A percentile compares a stretch with the other conserved stretches of the same genome.
Conservation (phyloP, 2,888 invertebrate species). For the Penaeus monodon region DNA sequence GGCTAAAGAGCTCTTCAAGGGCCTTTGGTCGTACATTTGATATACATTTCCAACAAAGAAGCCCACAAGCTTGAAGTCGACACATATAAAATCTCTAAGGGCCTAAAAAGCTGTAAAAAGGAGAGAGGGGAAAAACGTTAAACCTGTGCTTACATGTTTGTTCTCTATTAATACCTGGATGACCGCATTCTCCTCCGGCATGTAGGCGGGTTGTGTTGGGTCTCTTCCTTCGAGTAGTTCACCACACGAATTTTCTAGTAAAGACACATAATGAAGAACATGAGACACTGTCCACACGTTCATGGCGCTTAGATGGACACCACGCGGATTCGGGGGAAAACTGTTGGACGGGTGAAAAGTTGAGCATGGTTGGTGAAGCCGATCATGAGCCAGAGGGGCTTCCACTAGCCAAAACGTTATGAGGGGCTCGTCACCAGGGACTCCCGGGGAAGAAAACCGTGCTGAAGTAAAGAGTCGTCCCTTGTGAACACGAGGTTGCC, state of each 20-base stretch:
- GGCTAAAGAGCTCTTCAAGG: neutral
- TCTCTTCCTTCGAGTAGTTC: conserved; percentile 83
- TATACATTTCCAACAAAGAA: neutral
- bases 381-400: conserved; percentile 96
- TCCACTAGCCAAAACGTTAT: conserved; percentile 98
- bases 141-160: conserved; percentile 55
- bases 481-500: conserved; percentile 94
- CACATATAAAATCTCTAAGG: neutral
- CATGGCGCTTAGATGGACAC: conserved; percentile 94
- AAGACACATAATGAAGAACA: conserved; percentile 97
- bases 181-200: conserved; percentile 64
- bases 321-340: conserved; percentile 79
- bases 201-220: conserved; percentile 65
- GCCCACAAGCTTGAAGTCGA: conserved; percentile 21
- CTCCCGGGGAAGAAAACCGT: conserved; percentile 96
- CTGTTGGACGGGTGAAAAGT: conserved; percentile 84
- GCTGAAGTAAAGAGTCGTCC: conserved; percentile 96
- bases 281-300: conserved; percentile 96
- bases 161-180: conserved; percentile 64
- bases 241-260: conserved; percentile 94
- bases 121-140: conserved; percentile 9
- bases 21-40: conserved; percentile 1
- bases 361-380: conserved; percentile 98
- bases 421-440: conserved; percentile 95
- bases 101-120: neutral